These are phyloP conservation scores for Lepus oiostolus DNA, from an alignment of 2,797 vertebrate genomes.

Conservation along the genomic window DNA sequence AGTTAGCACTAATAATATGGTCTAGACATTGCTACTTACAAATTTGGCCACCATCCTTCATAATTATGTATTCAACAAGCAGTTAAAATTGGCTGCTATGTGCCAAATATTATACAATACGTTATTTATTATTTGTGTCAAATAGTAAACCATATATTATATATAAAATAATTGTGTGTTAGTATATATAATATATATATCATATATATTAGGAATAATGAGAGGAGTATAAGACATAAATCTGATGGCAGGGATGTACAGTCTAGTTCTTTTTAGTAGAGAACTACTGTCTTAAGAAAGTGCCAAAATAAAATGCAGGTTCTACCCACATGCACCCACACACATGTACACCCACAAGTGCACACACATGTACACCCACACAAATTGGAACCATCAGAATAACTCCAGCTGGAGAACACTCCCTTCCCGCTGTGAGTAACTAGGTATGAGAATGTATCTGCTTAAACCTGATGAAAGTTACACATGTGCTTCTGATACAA, in stretches of 20 bases:
- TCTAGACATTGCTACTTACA: not conserved
- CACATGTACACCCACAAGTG: not conserved
- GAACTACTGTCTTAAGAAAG: not conserved
- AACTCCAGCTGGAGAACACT: not conserved
- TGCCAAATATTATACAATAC: not conserved
- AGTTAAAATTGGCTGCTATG: not conserved
- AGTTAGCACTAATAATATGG: not conserved
- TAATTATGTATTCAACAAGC: not conserved
- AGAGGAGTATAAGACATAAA: conserved; percentile 16
- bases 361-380: not conserved
- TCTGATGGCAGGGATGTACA: not conserved
- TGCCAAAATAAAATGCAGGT: not conserved
- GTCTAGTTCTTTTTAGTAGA: not conserved
- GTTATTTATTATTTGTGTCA: no score
- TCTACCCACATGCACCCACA: not conserved
- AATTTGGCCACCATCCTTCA: not conserved
- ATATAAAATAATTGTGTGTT: no score
- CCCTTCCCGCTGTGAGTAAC: not conserved
- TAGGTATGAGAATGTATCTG: not conserved
- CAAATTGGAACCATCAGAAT: not conserved
- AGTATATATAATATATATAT: not conserved
- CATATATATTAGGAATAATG: not conserved
- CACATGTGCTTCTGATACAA: not conserved
- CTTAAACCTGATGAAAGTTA: not conserved
- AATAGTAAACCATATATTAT: no score